Percentiles rank a stretch among this genome's conserved stretches.
Conservation (phyloP, 2,888 invertebrate genomes). For the Cyclophora albipunctata region DNA sequence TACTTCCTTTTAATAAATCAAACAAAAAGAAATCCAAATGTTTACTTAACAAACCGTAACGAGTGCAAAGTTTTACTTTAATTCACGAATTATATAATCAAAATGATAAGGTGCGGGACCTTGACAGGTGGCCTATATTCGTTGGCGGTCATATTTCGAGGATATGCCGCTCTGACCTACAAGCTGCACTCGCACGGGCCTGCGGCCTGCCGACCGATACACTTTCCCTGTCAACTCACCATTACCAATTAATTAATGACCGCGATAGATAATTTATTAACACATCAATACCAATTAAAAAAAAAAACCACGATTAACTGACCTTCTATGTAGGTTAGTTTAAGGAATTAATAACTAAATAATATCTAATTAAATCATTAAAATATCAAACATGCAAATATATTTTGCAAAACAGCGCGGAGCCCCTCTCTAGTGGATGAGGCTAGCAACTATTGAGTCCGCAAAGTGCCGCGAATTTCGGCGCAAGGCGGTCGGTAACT, state of each 20-base stretch:
- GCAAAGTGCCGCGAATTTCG: slow-evolving; percentile 53
- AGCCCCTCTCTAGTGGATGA: slow-evolving; percentile 48
- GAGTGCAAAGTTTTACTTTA: slow-evolving; percentile 1
- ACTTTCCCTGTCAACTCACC: too few relatives aligned
- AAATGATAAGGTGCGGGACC: slow-evolving; percentile 8
- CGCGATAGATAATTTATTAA: too few relatives aligned
- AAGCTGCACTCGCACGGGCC: background rate
- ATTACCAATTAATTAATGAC: too few relatives aligned
- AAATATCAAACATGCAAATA: slow-evolving; percentile 3
- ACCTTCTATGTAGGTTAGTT: too few relatives aligned
- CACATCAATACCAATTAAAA: too few relatives aligned
- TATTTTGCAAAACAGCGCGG: slow-evolving; percentile 12
- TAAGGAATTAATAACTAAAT: too few relatives aligned
- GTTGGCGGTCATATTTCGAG: slow-evolving; percentile 7
- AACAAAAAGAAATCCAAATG: too few relatives aligned
- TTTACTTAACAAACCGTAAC: slow-evolving; percentile 7
- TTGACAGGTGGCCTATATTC: slow-evolving; percentile 10
- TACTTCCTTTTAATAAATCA: too few relatives aligned
- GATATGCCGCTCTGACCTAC: slow-evolving; percentile 9
- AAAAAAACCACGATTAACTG: too few relatives aligned
- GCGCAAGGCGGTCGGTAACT: slow-evolving; percentile 64
- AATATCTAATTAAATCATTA: too few relatives aligned
- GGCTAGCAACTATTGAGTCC: slow-evolving; percentile 65
- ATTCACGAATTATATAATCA: background rate
- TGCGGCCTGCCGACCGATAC: too few relatives aligned